Percentiles rank a stretch among this genome's conserved stretches.
Evolutionary conservation across 2,797 vertebrate species (phyloP).

Genomic region (Enteromius argenteus): DNA sequence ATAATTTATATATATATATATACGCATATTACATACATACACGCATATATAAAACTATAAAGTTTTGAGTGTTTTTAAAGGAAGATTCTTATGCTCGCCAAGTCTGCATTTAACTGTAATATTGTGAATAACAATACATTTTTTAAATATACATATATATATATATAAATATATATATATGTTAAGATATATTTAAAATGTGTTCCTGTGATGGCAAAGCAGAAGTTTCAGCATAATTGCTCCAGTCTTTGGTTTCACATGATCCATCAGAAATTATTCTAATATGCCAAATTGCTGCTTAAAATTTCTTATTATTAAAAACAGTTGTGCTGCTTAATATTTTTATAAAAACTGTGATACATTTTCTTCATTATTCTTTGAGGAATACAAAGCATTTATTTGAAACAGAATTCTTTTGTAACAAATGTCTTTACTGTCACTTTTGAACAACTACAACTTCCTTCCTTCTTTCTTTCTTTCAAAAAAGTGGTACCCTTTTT

Average conservation of each 20-base stretch:
- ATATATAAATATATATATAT: too few species aligned
- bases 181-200: not conserved
- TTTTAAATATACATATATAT: too few species aligned
- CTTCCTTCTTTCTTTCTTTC: too few species aligned
- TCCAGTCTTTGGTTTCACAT: not conserved
- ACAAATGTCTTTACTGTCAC: not conserved
- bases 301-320: not conserved
- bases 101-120: not conserved
- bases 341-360: not conserved
- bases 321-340: not conserved
- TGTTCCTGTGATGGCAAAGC: not conserved
- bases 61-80: not conserved
- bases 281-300: not conserved
- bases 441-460: not conserved
- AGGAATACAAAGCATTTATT: not conserved
- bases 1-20: not conserved
- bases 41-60: not conserved
- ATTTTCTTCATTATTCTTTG: not conserved
- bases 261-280: not conserved
- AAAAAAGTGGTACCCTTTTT: not conserved
- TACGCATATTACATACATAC: not conserved
- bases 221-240: not conserved
- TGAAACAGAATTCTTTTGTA: not conserved
- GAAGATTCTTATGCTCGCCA: not conserved
- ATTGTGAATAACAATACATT: not conserved